A percentile compares a stretch with the other conserved stretches of the same genome.
These are phyloP conservation scores for Phania funesta DNA, from an alignment of 2,888 invertebrate species.

Conservation along the genomic window DNA sequence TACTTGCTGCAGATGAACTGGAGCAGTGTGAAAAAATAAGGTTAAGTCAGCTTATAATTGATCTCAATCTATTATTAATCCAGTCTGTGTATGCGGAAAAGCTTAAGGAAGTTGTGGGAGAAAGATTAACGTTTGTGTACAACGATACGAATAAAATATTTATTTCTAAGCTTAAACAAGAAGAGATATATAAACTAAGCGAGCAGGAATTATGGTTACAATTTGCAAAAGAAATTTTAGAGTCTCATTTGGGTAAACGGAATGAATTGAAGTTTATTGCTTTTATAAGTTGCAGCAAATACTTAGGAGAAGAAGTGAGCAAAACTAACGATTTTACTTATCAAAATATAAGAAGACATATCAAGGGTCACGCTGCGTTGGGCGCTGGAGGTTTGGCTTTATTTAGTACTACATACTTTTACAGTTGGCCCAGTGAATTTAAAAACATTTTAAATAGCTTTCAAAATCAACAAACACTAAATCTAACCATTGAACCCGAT, in stretches of 20 bases:
- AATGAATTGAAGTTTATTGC: slow-evolving; percentile 89
- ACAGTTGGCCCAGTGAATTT: slow-evolving; percentile 91
- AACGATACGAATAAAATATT: slow-evolving; percentile 89
- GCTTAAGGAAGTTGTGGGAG: slow-evolving; percentile 87
- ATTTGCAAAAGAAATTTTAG: slow-evolving; percentile 92
- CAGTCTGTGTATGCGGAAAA: slow-evolving; percentile 94
- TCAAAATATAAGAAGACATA: slow-evolving; percentile 85
- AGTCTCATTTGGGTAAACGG: slow-evolving; percentile 79
- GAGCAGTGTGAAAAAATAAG: slow-evolving; percentile 73
- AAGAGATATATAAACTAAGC: slow-evolving; percentile 86
- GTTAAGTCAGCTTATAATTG: slow-evolving; percentile 88
- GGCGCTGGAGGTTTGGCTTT: slow-evolving; percentile 95
- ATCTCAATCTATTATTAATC: slow-evolving; percentile 88
- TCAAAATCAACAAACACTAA: slow-evolving; percentile 83
- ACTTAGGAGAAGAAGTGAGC: slow-evolving; percentile 84
- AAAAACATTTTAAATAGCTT: slow-evolving; percentile 84
- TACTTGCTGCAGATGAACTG: slow-evolving; percentile 88
- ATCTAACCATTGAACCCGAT: slow-evolving; percentile 89
- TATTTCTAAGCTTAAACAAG: slow-evolving; percentile 85
- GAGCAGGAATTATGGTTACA: slow-evolving; percentile 90
- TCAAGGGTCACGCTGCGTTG: slow-evolving; percentile 92
- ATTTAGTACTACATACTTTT: slow-evolving; percentile 93
- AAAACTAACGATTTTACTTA: slow-evolving; percentile 84
- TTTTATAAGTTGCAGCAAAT: slow-evolving; percentile 93
- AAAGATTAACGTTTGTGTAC: slow-evolving; percentile 87